A percentile compares a stretch with the other conserved stretches of the same genome.
Conservation (phyloP, 2,113 vertebrate species). For the Lasiurus borealis region DNA sequence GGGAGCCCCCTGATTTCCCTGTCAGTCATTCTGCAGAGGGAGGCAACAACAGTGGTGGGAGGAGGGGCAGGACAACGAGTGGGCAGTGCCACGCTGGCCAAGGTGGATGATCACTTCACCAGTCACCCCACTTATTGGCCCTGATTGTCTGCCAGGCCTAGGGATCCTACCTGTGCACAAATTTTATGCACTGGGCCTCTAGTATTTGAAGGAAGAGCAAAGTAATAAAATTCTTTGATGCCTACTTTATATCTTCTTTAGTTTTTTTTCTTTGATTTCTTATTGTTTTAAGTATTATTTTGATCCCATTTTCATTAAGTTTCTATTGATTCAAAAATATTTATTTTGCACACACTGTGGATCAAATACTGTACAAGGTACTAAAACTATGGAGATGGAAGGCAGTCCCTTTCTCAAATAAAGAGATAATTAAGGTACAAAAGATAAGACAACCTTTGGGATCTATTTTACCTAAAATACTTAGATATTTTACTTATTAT, state of each 20-base stretch:
- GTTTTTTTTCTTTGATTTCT: not conserved
- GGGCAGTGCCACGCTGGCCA: no score
- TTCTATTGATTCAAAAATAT: not conserved
- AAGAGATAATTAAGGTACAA: not conserved
- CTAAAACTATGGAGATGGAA: not conserved
- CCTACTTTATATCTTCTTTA: not conserved
- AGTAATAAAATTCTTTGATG: not conserved
- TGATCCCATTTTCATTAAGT: not conserved
- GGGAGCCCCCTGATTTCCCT: no score
- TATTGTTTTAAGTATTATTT: slow-evolving; percentile 12
- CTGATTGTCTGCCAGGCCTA: no score
- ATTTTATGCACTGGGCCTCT: no score
- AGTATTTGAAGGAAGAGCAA: not conserved
- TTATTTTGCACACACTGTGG: not conserved
- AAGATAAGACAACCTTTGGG: not conserved
- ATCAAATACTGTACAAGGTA: not conserved
- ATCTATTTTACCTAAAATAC: not conserved
- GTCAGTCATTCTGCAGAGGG: accelerated
- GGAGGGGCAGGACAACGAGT: no score
- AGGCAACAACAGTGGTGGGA: no score
- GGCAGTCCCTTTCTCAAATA: not conserved
- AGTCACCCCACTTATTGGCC: no score
- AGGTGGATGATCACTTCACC: no score
- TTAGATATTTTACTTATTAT: not conserved
- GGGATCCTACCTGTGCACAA: no score